Evolutionary conservation across 2,113 vertebrate species (phyloP), one percentile per base, ranked within the genome.

Genomic region (Onychorhynchus coronatus): DNA sequence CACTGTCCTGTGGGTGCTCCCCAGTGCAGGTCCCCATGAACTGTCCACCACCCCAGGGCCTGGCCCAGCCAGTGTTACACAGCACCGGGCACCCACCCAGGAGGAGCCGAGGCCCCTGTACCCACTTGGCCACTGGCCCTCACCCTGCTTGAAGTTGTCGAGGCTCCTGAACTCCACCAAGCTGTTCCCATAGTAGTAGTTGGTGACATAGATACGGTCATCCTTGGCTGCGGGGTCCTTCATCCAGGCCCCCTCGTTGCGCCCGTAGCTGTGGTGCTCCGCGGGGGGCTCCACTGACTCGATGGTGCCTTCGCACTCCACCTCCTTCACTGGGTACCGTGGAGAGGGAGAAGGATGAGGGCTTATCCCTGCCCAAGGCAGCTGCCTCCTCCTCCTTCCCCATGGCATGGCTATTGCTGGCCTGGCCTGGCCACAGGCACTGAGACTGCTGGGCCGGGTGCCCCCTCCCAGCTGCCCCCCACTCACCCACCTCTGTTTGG

Each of bases 201-300:
- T 99, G 79, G 99, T 99, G 94, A 99, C 98, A 0, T 99, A 99
- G 98, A 99, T 99, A 88, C 98, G 99, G 90, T 98, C 98, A 20
- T 99, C 99, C 93, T 97, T 98, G n/a, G 99, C 98, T 0, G 97
- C 79, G 0, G 99, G 99, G 94, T 99, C 99, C 97, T 99, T 99
- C 99, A 99, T 99, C 99, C 99, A 99, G 63, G 99, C 99, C 11
- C 99, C 99, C 83, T 99, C 99, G 0, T 99, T 99, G 50, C 99
- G 99, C 27, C 99, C 99, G 0, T 99, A 99, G 95, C 99, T 99
- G 97, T 99, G 99, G 52, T 99, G 99, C 91, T 98, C 99, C 66
- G 87, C 92, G 0, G 99, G 99, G 13, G 96, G 94, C 73, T 99
- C 99, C 55, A 99, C 98, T 0, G 98, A 98, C 33, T 98, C 97